These are phyloP conservation scores for Ctenopoma multispine DNA, from an alignment of 2,797 vertebrate species.

Conservation along the genomic window DNA sequence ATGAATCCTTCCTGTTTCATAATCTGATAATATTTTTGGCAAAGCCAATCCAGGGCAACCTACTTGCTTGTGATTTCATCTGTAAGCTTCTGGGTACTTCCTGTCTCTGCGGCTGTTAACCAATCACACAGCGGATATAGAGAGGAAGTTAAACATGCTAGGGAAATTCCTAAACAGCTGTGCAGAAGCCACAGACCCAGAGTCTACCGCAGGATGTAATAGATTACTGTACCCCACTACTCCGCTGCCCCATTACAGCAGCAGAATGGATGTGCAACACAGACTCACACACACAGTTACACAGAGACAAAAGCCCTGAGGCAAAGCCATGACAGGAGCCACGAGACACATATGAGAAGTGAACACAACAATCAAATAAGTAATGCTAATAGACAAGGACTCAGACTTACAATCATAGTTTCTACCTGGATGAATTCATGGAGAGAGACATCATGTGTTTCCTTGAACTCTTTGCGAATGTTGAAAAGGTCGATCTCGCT, in stretches of 20 bases:
- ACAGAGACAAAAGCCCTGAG: slow-evolving; percentile 24
- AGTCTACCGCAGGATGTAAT: slow-evolving; percentile 79
- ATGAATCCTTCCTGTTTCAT: slow-evolving; percentile 42
- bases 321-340: slow-evolving; percentile 7
- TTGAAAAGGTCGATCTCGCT: slow-evolving; percentile 93
- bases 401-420: slow-evolving; percentile 82
- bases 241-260: slow-evolving; percentile 63
- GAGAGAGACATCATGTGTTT: slow-evolving; percentile 90
- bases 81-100: slow-evolving; percentile 76
- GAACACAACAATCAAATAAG: slow-evolving; percentile 33
- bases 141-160: slow-evolving; percentile 83
- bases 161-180: slow-evolving; percentile 90
- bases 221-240: slow-evolving; percentile 66
- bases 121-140: slow-evolving; percentile 74
- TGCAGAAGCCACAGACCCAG: slow-evolving; percentile 70
- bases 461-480: slow-evolving; percentile 93
- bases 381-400: slow-evolving; percentile 59
- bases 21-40: slow-evolving; percentile 54
- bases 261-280: slow-evolving; percentile 64
- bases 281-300: slow-evolving; percentile 20
- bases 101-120: slow-evolving; percentile 72
- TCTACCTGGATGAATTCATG: slow-evolving; percentile 96
- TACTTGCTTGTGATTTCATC: slow-evolving; percentile 70
- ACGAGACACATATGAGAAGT: slow-evolving; percentile 28
- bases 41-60: slow-evolving; percentile 50